Conservation (phyloP, 1,140 invertebrate species). For the Trichonephila clavipes region DNA sequence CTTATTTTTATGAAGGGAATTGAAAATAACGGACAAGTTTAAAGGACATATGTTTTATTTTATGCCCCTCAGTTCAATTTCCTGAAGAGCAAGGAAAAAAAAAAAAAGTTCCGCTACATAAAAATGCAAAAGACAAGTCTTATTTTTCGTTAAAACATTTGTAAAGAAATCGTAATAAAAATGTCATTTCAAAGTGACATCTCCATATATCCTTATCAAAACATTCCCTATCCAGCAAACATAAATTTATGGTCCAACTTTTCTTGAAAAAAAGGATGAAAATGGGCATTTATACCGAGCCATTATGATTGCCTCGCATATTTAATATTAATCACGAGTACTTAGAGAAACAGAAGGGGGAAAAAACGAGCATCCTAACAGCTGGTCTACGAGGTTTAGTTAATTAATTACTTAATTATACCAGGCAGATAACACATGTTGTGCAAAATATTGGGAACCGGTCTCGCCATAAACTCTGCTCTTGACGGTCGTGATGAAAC, state of each 20-base stretch:
- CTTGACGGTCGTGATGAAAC: not conserved
- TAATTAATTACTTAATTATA: conserved; percentile 67
- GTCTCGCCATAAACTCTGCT: not conserved
- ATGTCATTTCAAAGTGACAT: not conserved
- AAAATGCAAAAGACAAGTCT: not conserved
- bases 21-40: too few relatives aligned
- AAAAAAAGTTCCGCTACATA: not conserved
- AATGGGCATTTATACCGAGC: not conserved
- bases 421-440: conserved; percentile 32
- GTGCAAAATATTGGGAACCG: conserved; percentile 19
- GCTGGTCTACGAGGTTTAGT: not conserved
- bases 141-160: not conserved
- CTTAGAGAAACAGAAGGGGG: not conserved
- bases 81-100: not conserved
- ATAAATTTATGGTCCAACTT: not conserved
- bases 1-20: too few relatives aligned
- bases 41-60: too few relatives aligned
- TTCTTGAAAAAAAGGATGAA: not conserved
- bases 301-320: not conserved
- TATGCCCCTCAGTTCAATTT: not conserved
- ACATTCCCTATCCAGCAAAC: not conserved
- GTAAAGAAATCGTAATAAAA: not conserved
- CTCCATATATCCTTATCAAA: not conserved
- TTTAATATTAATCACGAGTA: not conserved
- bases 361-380: not conserved